A percentile compares a stretch with the other conserved stretches of the same genome.
phyloP scores from a whole-genome alignment of 2,888 invertebrate genomes.

The Blera fallax region DNA sequence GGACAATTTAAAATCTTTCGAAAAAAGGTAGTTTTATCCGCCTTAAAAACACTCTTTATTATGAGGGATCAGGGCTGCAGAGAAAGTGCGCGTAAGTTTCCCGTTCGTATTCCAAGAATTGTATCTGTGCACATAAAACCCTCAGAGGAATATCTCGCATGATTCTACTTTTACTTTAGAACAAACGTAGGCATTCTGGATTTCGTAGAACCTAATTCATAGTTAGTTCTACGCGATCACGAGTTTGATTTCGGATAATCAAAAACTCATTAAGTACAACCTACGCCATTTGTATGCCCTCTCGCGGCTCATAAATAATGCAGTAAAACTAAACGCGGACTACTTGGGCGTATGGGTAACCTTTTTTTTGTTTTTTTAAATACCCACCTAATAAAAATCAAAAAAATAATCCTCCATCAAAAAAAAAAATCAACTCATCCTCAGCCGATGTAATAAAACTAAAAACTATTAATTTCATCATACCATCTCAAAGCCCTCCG shows the following conservation, averaged over 20 bases:
- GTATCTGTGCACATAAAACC: too few species aligned
- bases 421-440: background rate
- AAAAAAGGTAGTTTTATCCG: too few species aligned
- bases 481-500: background rate
- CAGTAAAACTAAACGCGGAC: background rate
- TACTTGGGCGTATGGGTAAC: conserved; percentile 52
- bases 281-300: background rate
- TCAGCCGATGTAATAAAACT: background rate
- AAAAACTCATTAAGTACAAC: background rate
- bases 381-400: conserved; percentile 26
- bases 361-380: conserved; percentile 1
- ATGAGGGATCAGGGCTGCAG: too few species aligned
- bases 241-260: background rate
- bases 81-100: too few species aligned
- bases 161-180: background rate
- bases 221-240: background rate
- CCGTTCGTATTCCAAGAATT: too few species aligned
- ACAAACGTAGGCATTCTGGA: background rate
- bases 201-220: background rate
- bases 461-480: conserved; percentile 18
- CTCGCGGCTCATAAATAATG: background rate
- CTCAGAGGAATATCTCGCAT: background rate
- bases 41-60: too few species aligned
- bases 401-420: background rate
- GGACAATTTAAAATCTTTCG: too few species aligned